Evolutionary conservation across 2,113 vertebrate genomes (phyloP), one percentile per base, ranked within the genome.

Genomic region (Naja naja): DNA sequence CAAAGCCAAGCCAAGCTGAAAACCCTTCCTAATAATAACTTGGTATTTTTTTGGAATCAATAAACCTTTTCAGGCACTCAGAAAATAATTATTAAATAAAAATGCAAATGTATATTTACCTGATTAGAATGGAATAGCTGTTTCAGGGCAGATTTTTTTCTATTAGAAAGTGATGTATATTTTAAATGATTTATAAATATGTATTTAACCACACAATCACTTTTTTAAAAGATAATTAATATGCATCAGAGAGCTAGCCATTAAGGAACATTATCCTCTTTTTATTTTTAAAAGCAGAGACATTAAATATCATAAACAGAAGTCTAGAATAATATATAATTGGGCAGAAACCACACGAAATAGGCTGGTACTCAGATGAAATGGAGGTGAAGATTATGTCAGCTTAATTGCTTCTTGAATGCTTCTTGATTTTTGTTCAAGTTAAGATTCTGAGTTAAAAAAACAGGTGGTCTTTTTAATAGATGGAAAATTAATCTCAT

Each of bases 171-270:
- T 96, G 97, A 96, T 91, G 91, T 95, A 94, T 60, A 88, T 93
- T 93, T 94, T 3, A n/a, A 94, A 96, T 96, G 69, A 90, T 94
- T 96, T 97, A 96, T 97, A 97, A 97, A 96, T 97, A 97, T 95
- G 93, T 89, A 97, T 97, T 97, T 95, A 96, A 94, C 88, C 55
- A 90, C 96, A 96, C 93, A 91, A 88, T 95, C 55, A 45, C 90
- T 95, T 95, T 94, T 43, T 22, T 45, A 45, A 18, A 93, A 60
- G 95, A 95, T 95, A 97, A 97, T 97, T 97, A 97, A 97, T 93
- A 97, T 96, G 96, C 94, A 92, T 88, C 88, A 81, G 49, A 87
- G 87, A 95, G 93, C 93, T 93, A 96, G 95, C 91, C 88, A 90
- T 96, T 97, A 96, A 97, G 96, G 95, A 92, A 25, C 93, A 94